These are phyloP conservation scores for Steinernema scapterisci DNA, from an alignment of 2,888 invertebrate species.

Conservation along the genomic window DNA sequence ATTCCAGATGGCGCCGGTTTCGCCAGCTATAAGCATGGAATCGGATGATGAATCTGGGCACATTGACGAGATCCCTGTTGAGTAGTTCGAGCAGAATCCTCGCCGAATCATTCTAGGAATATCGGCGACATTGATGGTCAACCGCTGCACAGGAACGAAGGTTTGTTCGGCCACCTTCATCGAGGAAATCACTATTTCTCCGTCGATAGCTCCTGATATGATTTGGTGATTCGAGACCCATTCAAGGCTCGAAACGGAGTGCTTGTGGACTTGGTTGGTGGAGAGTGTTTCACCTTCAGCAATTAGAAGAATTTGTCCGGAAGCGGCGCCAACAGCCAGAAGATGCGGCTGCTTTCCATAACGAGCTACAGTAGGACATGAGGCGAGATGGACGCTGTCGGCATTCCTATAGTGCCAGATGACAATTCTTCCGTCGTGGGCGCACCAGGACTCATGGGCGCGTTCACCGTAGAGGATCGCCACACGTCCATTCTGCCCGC, in stretches of 20 bases:
- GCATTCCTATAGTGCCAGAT: slow-evolving; percentile 34
- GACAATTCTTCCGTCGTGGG: slow-evolving; percentile 39
- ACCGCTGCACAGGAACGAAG: slow-evolving; percentile 8
- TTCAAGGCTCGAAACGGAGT: slow-evolving; percentile 3
- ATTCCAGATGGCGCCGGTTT: slow-evolving; percentile 43
- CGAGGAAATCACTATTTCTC: slow-evolving; percentile 43
- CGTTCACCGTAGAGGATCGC: slow-evolving; percentile 45
- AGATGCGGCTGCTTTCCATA: slow-evolving; percentile 45
- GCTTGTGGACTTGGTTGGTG: slow-evolving; percentile 18
- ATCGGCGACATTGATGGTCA: slow-evolving; percentile 29
- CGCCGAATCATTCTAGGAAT: slow-evolving; percentile 7
- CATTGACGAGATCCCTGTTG: slow-evolving; percentile 12
- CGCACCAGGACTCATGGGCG: slow-evolving; percentile 47
- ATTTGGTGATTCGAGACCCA: background rate
- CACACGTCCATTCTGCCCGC: slow-evolving; percentile 37
- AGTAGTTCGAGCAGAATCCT: background rate
- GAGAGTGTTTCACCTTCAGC: slow-evolving; percentile 13
- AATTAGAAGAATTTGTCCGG: slow-evolving; percentile 43
- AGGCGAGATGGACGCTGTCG: slow-evolving; percentile 37
- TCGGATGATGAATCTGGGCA: background rate
- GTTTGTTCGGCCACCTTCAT: slow-evolving; percentile 38
- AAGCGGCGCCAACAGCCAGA: slow-evolving; percentile 44
- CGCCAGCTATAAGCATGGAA: slow-evolving; percentile 34
- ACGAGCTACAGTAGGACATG: slow-evolving; percentile 42
- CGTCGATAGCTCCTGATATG: slow-evolving; percentile 33